Percentiles rank a stretch among this genome's conserved stretches.
Evolutionary conservation across 2,113 vertebrate species (phyloP).

Genomic region (Argyrosomus japonicus): DNA sequence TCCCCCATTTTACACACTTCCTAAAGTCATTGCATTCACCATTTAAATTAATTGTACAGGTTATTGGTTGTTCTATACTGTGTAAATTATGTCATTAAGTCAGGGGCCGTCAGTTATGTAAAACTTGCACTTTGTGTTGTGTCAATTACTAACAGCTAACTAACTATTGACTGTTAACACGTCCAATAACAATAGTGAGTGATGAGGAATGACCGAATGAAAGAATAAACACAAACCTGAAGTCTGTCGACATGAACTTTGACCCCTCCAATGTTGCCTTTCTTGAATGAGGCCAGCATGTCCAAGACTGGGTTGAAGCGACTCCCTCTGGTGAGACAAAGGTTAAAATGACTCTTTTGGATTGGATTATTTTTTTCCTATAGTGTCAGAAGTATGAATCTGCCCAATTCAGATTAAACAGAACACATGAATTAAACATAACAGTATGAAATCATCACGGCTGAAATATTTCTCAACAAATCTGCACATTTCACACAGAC

Average conservation of each 20-base stretch:
- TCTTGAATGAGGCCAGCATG: conserved; percentile 97
- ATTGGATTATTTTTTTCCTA: neutral
- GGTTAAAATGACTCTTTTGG: neutral
- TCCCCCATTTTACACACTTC: too few relatives aligned
- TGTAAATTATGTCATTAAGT: neutral
- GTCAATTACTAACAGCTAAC: neutral
- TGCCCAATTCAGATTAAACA: neutral
- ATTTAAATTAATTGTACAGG: too few relatives aligned
- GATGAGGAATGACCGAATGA: neutral
- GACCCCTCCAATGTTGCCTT: conserved; percentile 93
- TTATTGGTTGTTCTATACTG: too few relatives aligned
- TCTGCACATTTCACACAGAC: neutral
- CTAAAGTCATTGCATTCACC: too few relatives aligned
- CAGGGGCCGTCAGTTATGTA: neutral
- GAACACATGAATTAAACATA: neutral
- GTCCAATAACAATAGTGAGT: neutral
- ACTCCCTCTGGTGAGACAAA: conserved; percentile 88
- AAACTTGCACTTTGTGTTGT: neutral
- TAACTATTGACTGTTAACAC: neutral
- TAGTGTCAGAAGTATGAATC: neutral
- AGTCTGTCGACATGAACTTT: conserved; percentile 97
- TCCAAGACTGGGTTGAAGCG: conserved; percentile 96
- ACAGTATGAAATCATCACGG: neutral
- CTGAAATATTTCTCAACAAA: conserved; percentile 12
- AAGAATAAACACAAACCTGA: conserved; percentile 85